These are phyloP conservation scores for Girardia tigrina DNA, from an alignment of 2,888 invertebrate species.

Conservation along the genomic window DNA sequence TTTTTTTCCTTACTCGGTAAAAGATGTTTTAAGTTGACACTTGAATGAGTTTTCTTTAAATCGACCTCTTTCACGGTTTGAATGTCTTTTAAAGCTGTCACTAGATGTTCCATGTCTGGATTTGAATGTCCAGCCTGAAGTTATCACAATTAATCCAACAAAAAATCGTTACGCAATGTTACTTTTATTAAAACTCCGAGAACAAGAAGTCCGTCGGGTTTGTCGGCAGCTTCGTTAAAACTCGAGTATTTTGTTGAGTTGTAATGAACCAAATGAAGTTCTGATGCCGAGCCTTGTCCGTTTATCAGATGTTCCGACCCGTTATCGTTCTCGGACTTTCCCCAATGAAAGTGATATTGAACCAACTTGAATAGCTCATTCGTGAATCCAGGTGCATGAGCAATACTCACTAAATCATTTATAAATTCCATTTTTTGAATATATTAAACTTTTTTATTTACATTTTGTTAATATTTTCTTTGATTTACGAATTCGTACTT, in stretches of 20 bases:
- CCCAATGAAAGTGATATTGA: slow-evolving; percentile 32
- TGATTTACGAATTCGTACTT: too few relatives aligned
- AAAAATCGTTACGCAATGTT: not conserved
- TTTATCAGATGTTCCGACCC: slow-evolving; percentile 25
- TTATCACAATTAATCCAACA: not conserved
- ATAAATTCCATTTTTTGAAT: too few relatives aligned
- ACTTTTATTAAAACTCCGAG: slow-evolving; percentile 9
- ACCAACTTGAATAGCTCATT: slow-evolving; percentile 61
- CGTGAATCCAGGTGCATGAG: slow-evolving; percentile 53
- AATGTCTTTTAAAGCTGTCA: not conserved
- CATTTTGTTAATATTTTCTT: too few relatives aligned
- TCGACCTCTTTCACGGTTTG: not conserved
- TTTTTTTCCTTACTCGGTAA: not conserved
- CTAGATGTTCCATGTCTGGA: not conserved
- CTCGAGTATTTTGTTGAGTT: slow-evolving; percentile 23
- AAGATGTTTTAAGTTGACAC: not conserved
- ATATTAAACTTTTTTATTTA: too few relatives aligned
- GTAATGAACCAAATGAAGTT: slow-evolving; percentile 27
- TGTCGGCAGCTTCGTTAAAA: not conserved
- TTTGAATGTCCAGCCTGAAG: not conserved
- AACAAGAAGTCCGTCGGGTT: not conserved
- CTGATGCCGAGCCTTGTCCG: slow-evolving; percentile 5
- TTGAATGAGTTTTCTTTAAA: not conserved
- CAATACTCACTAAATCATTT: not conserved
- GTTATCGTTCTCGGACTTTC: not conserved